phyloP scores from a whole-genome alignment of 30 jellyfish, hydroid and myxozoan species.

The Chironex yamaguchii region DNA sequence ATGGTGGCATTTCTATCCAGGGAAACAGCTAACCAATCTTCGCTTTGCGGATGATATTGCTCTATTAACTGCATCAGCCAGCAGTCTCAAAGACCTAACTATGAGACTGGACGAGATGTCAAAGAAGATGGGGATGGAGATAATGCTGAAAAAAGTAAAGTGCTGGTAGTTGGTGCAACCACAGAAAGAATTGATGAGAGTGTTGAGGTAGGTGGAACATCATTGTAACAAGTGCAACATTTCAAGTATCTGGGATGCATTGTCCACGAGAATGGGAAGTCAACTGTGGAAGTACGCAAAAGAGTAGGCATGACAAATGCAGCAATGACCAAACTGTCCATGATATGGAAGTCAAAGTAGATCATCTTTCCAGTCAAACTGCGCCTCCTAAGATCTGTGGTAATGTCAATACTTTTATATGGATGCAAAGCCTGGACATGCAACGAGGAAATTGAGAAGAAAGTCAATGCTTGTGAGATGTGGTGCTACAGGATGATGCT shows the following conservation, averaged over 20 bases:
- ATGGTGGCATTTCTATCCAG: too few species aligned
- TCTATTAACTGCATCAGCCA: too few species aligned
- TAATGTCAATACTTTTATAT: background rate
- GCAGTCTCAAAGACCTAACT: too few species aligned
- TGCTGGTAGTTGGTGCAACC: too few species aligned
- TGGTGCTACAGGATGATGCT: background rate
- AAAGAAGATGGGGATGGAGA: too few species aligned
- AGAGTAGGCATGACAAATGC: background rate
- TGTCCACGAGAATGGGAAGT: background rate
- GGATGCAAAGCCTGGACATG: slow-evolving; percentile 9
- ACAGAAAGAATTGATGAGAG: too few species aligned
- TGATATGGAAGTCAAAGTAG: background rate
- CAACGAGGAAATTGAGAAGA: background rate
- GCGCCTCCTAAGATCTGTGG: background rate
- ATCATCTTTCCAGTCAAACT: background rate
- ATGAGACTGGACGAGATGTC: too few species aligned
- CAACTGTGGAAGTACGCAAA: background rate
- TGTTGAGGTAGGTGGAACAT: too few species aligned
- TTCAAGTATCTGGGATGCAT: background rate
- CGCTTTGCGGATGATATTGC: too few species aligned
- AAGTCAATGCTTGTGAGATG: background rate
- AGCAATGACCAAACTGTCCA: background rate
- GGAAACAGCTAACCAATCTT: too few species aligned
- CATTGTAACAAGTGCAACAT: background rate
- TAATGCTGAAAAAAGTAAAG: too few species aligned